Conservation (phyloP, 2,888 invertebrate genomes). For the Argyresthia goedartella region DNA sequence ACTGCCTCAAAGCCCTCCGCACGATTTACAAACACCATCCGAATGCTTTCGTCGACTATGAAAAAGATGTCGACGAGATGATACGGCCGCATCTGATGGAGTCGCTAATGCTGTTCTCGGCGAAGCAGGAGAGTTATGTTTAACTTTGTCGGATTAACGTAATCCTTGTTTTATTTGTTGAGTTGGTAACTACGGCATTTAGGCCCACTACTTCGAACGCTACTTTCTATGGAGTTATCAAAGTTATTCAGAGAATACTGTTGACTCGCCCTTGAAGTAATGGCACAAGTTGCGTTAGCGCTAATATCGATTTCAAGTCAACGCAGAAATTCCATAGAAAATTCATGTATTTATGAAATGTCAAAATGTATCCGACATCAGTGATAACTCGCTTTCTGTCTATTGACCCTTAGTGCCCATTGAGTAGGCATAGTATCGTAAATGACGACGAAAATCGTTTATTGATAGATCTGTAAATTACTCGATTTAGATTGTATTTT, state of each 20-base stretch:
- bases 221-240: no score
- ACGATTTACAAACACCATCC: constrained; percentile 59
- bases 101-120: constrained; percentile 83
- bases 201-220: no score
- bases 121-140: constrained; percentile 85
- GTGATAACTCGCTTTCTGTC: no score
- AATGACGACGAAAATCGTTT: neutral
- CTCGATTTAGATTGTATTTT: neutral
- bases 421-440: neutral
- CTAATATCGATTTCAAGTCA: no score
- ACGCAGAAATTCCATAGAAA: no score
- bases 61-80: constrained; percentile 78
- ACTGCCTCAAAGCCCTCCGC: constrained; percentile 56
- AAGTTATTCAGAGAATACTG: no score
- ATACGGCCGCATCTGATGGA: constrained; percentile 82
- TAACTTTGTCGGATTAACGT: constrained; percentile 31
- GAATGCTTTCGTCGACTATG: constrained; percentile 42
- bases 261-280: no score
- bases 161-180: neutral
- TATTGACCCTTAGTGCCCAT: no score
- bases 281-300: no score
- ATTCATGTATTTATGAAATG: no score
- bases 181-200: no score
- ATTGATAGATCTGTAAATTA: neutral
- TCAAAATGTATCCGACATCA: no score